phyloP scores from a whole-genome alignment of 1,140 invertebrate genomes.

The Drosophila carrolli region DNA sequence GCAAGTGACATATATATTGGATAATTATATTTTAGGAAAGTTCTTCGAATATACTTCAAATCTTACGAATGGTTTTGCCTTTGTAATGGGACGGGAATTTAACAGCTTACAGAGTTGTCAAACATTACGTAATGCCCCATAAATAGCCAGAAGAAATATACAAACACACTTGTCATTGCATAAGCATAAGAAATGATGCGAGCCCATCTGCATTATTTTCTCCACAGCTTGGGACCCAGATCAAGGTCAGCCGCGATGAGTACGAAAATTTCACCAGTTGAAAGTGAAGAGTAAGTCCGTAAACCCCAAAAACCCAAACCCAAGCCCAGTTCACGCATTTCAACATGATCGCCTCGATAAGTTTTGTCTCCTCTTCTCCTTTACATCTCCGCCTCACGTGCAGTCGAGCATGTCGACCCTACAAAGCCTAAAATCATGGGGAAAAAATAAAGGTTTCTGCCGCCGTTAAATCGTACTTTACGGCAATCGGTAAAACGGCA shows the following conservation, averaged over 20 bases:
- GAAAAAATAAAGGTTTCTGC: slow-evolving; percentile 26
- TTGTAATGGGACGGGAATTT: not conserved
- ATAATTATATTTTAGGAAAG: not conserved
- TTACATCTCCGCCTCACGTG: slow-evolving; percentile 43
- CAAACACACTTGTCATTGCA: slow-evolving; percentile 37
- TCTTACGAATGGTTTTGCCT: too few relatives aligned
- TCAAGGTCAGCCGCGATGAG: slow-evolving; percentile 44
- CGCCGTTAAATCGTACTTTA: slow-evolving; percentile 29
- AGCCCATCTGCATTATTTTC: slow-evolving; percentile 42
- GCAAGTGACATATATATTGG: slow-evolving; percentile 55
- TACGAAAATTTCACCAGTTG: slow-evolving; percentile 51
- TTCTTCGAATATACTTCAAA: not conserved
- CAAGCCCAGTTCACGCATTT: slow-evolving; percentile 40
- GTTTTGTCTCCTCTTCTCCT: slow-evolving; percentile 20
- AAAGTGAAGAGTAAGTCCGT: slow-evolving; percentile 39
- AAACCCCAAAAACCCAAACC: not conserved
- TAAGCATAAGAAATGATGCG: slow-evolving; percentile 52
- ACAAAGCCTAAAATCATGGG: slow-evolving; percentile 12
- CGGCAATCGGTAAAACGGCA: slow-evolving; percentile 44
- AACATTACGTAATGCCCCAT: slow-evolving; percentile 23
- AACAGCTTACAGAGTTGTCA: not conserved
- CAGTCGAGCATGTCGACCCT: slow-evolving; percentile 35
- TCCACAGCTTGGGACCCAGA: slow-evolving; percentile 35
- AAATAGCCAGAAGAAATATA: slow-evolving; percentile 41
- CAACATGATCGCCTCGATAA: slow-evolving; percentile 46